Base-by-base conservation (phyloP, 2,888 invertebrate species). In the Liodrosophila aerea region DNA sequence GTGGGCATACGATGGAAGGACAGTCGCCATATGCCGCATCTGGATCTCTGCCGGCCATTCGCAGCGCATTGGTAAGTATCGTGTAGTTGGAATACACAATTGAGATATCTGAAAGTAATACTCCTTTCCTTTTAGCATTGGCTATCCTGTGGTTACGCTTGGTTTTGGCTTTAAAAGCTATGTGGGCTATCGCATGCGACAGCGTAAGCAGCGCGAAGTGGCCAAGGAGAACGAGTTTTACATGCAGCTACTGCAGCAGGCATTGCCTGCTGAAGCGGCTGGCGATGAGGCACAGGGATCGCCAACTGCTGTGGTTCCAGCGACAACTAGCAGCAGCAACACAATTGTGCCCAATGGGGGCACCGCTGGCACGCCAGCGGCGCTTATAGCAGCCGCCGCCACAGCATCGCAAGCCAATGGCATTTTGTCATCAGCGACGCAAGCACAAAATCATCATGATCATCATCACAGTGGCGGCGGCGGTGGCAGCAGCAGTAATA, bases 81-180 rank as follows among this genome's bases (percentile, higher is more conserved):
- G 8, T 4, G 1, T 4, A 8, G 9, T 9, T 7, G 4, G 9
- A 9, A 9, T 12, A 4, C 15, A 2, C n/a, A n/a, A 41, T 18
- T 41, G 18, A 29, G 9, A 13, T 11, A 13, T 9, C 11, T 2
- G 7, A 3, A 9, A 4, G 11, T 15, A 4, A 7, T 9, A 2
- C n/a, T 0, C 60, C 4, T 7, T 1, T 8, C 0, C 61, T 90
- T 92, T 73, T 90, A 95, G 95, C 90, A 95, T 96, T 90, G 96
- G 96, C 71, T 98, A 97, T 92, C 98, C 98, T 59, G 96, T 96
- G 76, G 97, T 98, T 49, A 97, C 98, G 80, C 92, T 98, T 88
- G 98, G 98, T 77, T 97, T 98, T 91, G 97, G 97, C 86, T 96
- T 98, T 87, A 98, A 98, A 92, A 95, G 96, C 89, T 96, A 96